A percentile compares a stretch with the other conserved stretches of the same genome.
Evolutionary conservation across 2,888 invertebrate genomes (phyloP).

Genomic region (Metellina segmentata): DNA sequence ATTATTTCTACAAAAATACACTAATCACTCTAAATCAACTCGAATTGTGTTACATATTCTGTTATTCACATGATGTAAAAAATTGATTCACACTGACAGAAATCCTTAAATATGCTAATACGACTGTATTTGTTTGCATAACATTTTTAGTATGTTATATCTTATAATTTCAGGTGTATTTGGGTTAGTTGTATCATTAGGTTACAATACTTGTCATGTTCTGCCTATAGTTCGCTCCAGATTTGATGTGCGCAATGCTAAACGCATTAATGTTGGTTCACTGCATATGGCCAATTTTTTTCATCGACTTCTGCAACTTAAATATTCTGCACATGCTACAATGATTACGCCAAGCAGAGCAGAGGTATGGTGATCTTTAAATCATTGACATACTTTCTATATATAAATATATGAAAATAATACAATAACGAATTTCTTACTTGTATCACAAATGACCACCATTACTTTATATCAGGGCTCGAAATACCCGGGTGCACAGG

Average conservation of each 20-base stretch:
- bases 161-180: slow-evolving; percentile 80
- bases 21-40: too few relatives aligned
- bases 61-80: background rate
- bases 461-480: too few relatives aligned
- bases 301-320: slow-evolving; percentile 92
- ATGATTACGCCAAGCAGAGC: slow-evolving; percentile 84
- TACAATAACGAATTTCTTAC: background rate
- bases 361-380: slow-evolving; percentile 35
- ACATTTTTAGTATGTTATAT: background rate
- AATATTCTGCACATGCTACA: slow-evolving; percentile 94
- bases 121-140: background rate
- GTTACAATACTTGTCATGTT: slow-evolving; percentile 93
- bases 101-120: background rate
- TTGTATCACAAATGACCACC: background rate
- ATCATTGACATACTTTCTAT: background rate
- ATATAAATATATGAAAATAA: too few relatives aligned
- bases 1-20: too few relatives aligned
- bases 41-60: slow-evolving; percentile 4
- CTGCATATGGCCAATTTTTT: slow-evolving; percentile 91
- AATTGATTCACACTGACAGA: background rate
- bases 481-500: too few relatives aligned
- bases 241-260: slow-evolving; percentile 86
- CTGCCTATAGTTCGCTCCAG: slow-evolving; percentile 87
- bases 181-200: slow-evolving; percentile 90
- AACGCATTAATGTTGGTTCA: slow-evolving; percentile 93